Percentiles rank a stretch among this genome's conserved stretches.
These are phyloP conservation scores for Peromyscus polionotus DNA, from an alignment of 2,113 vertebrate species.

Conservation along the genomic window DNA sequence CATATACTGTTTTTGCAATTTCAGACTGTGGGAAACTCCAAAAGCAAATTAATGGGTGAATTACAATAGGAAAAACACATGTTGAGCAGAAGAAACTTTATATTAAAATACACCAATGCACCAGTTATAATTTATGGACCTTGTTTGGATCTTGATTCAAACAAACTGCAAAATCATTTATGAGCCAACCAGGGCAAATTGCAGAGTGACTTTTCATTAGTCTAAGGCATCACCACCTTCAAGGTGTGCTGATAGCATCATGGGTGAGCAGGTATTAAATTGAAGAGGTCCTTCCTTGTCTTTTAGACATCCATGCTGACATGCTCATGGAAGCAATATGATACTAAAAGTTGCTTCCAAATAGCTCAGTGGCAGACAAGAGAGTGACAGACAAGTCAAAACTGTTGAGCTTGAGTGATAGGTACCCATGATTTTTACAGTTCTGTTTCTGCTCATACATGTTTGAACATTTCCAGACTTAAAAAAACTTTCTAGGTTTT, in stretches of 20 bases:
- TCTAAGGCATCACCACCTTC: not conserved
- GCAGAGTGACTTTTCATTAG: conserved; percentile 25
- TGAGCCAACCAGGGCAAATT: not conserved
- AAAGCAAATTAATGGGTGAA: not conserved
- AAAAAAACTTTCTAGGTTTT: not conserved
- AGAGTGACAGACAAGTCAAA: not conserved
- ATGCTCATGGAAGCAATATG: not conserved
- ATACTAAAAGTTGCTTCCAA: not conserved
- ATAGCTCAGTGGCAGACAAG: not conserved
- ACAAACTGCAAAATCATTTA: conserved; percentile 20
- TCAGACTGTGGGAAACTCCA: not conserved
- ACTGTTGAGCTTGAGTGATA: not conserved
- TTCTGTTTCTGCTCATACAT: not conserved
- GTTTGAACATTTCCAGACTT: not conserved
- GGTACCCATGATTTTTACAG: not conserved
- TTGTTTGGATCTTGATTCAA: conserved; percentile 32
- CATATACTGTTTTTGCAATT: not conserved
- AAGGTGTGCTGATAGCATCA: not conserved
- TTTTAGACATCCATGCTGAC: not conserved
- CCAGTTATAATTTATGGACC: not conserved
- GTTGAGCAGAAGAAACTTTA: not conserved
- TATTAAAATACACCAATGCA: not conserved
- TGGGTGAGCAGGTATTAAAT: not conserved
- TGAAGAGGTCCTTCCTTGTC: conserved; percentile 24
- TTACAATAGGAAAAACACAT: not conserved